Conservation (phyloP, 2,888 invertebrate species). For the Nycteola revayana region DNA sequence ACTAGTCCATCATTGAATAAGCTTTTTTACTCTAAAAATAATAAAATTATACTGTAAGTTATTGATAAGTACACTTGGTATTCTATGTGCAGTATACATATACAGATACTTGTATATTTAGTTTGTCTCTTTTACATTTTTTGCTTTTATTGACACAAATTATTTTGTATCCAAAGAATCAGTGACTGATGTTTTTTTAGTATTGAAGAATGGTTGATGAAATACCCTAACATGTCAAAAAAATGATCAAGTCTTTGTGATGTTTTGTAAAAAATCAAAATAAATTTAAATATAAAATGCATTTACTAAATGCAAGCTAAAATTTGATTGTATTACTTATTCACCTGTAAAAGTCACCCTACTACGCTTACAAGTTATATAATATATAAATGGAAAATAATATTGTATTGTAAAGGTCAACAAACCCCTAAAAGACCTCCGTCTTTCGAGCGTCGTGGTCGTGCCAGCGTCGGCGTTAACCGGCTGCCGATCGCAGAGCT, state of each 20-base stretch:
- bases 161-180: constrained; percentile 27
- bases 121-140: constrained; percentile 10
- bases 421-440: too few species aligned
- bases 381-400: too few species aligned
- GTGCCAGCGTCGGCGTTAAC: too few species aligned
- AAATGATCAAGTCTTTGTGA: constrained; percentile 31
- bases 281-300: constrained; percentile 28
- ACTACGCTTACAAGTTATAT: too few species aligned
- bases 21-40: constrained; percentile 34
- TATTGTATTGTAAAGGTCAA: too few species aligned
- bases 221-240: constrained; percentile 9
- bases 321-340: constrained; percentile 7
- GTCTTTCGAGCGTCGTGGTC: too few species aligned
- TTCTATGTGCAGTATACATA: constrained; percentile 8
- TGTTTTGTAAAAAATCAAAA: constrained; percentile 32
- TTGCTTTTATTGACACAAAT: constrained; percentile 9
- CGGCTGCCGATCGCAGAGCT: too few species aligned
- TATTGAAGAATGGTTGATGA: constrained; percentile 5
- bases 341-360: too few species aligned
- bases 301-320: constrained; percentile 31
- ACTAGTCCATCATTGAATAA: constrained; percentile 66
- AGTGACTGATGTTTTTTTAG: constrained; percentile 23
- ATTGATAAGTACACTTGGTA: constrained; percentile 32
- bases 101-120: constrained; percentile 4
- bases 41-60: constrained; percentile 32